Evolutionary conservation across 1,140 invertebrate genomes (phyloP), one percentile per base, ranked within the genome.

Genomic region (Diachasma alloeum): DNA sequence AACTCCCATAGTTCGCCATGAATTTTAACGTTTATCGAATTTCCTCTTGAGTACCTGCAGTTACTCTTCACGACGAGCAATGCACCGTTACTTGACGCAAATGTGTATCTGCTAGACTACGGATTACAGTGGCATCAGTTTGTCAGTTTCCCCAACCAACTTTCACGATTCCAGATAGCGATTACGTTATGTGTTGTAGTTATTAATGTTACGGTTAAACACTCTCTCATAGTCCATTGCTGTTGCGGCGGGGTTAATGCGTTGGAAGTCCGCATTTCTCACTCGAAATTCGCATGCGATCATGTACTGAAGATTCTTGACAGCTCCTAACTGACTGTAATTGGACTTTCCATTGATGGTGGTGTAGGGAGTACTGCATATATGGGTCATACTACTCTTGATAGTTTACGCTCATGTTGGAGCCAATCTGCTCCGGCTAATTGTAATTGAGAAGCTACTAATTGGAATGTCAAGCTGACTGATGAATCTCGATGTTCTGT

Each of bases 401-500:
- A 67, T 44, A 19, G n/a, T 53, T 53, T 53, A 19, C 48, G 15
- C 22, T 63, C 59, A 31, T 13, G 24, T 26, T 31, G 19, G 22
- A 66, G 37, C 59, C 22, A 24, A 74, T 22, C 59, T 68, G 46
- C 42, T 46, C 44, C 22, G 56, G 42, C 59, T 74, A 74, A 74
- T 74, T 63, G 72, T 39, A 36, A 39, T 44, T 46, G 37, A 67
- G 59, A 46, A 39, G 39, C 37, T 67, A 22, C 72, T 74, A 74
- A 74, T 74, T 74, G 59, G 22, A 74, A 66, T 74, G 72, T 67
- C 72, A 44, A 59, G 13, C 19, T 67, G 39, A 74, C 59, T 74
- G 42, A 74, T 74, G 63, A 74, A 74, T 74, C 24, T 26, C 19
- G 19, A 63, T 63, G 9, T 31, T 11, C 22, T 42, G 42, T 74